Evolutionary conservation across 2,113 vertebrate genomes (phyloP), one percentile per base, ranked within the genome.

Genomic region (Sinocyclocheilus maitianheensis): DNA sequence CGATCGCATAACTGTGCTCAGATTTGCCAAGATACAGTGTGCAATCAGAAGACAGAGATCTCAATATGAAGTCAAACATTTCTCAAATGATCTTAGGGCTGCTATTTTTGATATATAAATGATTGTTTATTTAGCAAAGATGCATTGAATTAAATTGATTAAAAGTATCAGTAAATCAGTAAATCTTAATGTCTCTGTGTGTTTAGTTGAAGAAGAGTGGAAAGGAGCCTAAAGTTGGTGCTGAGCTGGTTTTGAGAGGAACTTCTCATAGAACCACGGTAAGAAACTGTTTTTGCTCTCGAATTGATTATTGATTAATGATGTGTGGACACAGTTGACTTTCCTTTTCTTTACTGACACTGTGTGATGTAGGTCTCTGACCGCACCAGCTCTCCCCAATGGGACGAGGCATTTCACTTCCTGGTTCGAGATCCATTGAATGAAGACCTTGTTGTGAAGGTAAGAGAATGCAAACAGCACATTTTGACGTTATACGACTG

Each of bases 401-500:
- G 97, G 97, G 94, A 94, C 0, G 96, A 98, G 86, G 91, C 90
- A 0, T 96, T 97, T 90, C 90, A 90, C 90, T 98, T 97, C 89
- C 89, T 94, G 84, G 90, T 98, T 88, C 92, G 60, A 81, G 92
- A 94, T 80, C 97, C 97, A 1, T 88, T 84, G 0, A 71, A 90
- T 0, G 96, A 97, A 84, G 94, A 93, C 63, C 93, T 98, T 90
- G 93, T 97, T 67, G 62, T 98, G 46, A 96, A 97, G 96, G 97
- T 98, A 60, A 75, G 76, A 9, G 14, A 82, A 22, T 24, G 26
- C 14, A 71, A 40, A 5, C 26, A 51, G 69, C 51, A 75, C 48
- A 34, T 78, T 43, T 43, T 5, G 18, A 40, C 20, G 18, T 60
- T 10, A 22, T 60, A n/a, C 20, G n/a, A 60, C 58, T 60, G 8